Evolutionary conservation across 2,113 vertebrate species (phyloP).

Genomic region (Himantopus leucocephalus): DNA sequence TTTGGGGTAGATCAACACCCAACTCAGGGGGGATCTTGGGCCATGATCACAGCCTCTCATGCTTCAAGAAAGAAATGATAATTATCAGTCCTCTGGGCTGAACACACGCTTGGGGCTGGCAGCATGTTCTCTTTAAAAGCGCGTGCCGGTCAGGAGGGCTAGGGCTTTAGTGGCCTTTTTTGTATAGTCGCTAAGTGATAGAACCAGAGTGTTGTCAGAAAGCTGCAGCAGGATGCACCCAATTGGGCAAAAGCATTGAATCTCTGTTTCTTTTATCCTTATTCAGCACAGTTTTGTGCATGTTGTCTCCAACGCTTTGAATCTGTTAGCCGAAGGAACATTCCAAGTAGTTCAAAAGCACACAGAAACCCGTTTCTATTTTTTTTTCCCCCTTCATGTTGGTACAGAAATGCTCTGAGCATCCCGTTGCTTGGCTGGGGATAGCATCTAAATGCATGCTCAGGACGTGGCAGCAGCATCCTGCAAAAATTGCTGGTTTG

Average conservation of each 20-base stretch:
- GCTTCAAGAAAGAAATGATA: not conserved
- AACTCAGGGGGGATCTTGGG: not conserved
- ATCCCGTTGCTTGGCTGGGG: not conserved
- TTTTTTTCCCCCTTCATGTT: not conserved
- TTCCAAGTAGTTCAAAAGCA: slow-evolving; percentile 12
- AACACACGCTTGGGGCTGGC: not conserved
- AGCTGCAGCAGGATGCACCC: not conserved
- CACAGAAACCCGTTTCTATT: not conserved
- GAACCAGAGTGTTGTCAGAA: not conserved
- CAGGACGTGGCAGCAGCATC: not conserved
- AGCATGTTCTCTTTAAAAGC: not conserved
- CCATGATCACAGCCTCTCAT: not conserved
- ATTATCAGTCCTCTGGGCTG: not conserved
- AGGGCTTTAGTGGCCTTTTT: not conserved
- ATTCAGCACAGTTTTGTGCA: not conserved
- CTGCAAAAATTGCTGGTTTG: not conserved
- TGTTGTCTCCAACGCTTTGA: not conserved
- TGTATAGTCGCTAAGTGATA: not conserved
- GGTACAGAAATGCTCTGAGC: not conserved
- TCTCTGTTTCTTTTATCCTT: not conserved
- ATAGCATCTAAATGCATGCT: not conserved
- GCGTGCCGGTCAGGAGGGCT: not conserved
- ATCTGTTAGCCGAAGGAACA: not conserved
- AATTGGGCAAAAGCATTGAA: not conserved
- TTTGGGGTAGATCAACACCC: not conserved